A percentile compares a stretch with the other conserved stretches of the same genome.
phyloP scores from a whole-genome alignment of 2,888 invertebrate species.

The Bugula neritina region DNA sequence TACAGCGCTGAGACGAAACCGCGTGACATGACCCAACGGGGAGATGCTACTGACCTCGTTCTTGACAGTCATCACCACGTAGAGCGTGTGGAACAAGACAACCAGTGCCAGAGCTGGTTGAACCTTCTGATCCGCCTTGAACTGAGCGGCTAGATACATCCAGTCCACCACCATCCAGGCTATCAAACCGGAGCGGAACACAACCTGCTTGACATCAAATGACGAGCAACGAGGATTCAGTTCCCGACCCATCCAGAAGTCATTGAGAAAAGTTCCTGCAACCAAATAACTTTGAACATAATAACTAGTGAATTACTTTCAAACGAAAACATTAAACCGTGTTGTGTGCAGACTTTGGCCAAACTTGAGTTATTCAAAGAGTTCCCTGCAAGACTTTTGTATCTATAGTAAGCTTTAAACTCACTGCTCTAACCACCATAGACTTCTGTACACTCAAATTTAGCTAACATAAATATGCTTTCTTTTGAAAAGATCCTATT shows the following conservation, averaged over 20 bases:
- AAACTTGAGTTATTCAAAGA: too few species aligned
- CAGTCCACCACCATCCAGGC: slow-evolving; percentile 52
- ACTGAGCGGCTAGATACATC: slow-evolving; percentile 41
- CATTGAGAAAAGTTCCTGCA: slow-evolving; percentile 61
- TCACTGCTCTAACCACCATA: too few species aligned
- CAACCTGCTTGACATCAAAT: slow-evolving; percentile 67
- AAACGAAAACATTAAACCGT: too few species aligned
- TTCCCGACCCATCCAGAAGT: slow-evolving; percentile 71
- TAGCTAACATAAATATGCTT: too few species aligned
- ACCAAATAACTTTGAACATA: too few species aligned
- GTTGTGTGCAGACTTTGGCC: too few species aligned
- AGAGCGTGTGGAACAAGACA: slow-evolving; percentile 59
- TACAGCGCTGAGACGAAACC: too few species aligned
- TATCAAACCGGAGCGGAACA: slow-evolving; percentile 55
- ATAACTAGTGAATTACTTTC: too few species aligned
- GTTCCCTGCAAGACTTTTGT: too few species aligned
- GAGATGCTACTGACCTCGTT: slow-evolving; percentile 58
- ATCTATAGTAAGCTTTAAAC: too few species aligned
- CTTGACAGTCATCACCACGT: slow-evolving; percentile 60
- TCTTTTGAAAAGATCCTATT: too few species aligned
- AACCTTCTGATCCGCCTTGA: slow-evolving; percentile 31
- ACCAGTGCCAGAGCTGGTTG: slow-evolving; percentile 40
- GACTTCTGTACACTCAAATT: too few species aligned
- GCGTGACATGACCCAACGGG: not conserved
- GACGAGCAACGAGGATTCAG: slow-evolving; percentile 64